These are phyloP conservation scores for Pangasius djambal DNA, from an alignment of 2,797 vertebrate species.

Conservation along the genomic window DNA sequence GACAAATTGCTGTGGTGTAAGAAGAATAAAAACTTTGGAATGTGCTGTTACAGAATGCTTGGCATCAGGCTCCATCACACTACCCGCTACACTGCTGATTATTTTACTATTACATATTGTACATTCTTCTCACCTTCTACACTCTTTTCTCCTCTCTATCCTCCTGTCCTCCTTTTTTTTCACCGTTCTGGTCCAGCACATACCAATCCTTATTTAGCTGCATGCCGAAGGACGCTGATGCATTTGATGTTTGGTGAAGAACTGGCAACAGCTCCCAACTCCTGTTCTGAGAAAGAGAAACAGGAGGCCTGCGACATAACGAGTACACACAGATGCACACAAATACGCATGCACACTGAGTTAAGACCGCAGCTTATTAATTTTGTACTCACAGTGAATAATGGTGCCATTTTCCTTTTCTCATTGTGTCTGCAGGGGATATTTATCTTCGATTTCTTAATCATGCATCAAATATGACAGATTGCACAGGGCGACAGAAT, in stretches of 20 bases:
- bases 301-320: slow-evolving; percentile 49
- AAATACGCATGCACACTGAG: slow-evolving; percentile 54
- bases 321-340: slow-evolving; percentile 45
- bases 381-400: slow-evolving; percentile 67
- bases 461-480: slow-evolving; percentile 61
- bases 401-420: slow-evolving; percentile 65
- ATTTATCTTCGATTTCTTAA: slow-evolving; percentile 73
- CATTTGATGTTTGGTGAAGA: slow-evolving; percentile 74
- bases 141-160: neutral
- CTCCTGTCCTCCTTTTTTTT: neutral
- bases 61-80: neutral
- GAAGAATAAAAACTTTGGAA: neutral
- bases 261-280: slow-evolving; percentile 68
- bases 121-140: neutral
- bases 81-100: neutral
- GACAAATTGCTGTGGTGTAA: neutral
- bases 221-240: slow-evolving; percentile 66
- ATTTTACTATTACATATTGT: neutral
- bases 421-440: slow-evolving; percentile 60
- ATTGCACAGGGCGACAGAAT: slow-evolving; percentile 40
- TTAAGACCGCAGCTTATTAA: slow-evolving; percentile 67
- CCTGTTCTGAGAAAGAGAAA: slow-evolving; percentile 65
- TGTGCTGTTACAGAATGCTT: neutral
- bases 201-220: slow-evolving; percentile 64
- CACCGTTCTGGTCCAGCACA: slow-evolving; percentile 50